Evolutionary conservation across 2,797 vertebrate genomes (phyloP), one percentile per base, ranked within the genome.

Genomic region (Chaenodraco wilsoni): DNA sequence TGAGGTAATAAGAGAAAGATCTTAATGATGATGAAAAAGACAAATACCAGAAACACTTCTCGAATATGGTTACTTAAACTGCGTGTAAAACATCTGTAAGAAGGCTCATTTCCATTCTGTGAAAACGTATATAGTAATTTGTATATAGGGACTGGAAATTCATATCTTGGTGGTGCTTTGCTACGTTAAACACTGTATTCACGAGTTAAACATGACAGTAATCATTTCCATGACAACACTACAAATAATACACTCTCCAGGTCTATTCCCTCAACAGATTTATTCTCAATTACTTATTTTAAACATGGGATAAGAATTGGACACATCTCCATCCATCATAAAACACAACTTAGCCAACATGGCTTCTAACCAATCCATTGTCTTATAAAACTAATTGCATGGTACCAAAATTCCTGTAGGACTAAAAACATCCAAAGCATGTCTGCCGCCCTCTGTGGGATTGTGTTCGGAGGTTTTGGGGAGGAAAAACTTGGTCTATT

Each of bases 1-100:
- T 92, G 88, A 93, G 80, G 86, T 89, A 88, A 92, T 84, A 72
- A 63, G 55, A 54, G 74, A 90, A 87, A 62, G 83, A 89, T 88
- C 79, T 65, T 83, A 78, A 87, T 77, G 69, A 87, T 76, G 78
- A 84, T 78, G 58, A 88, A 88, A 82, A 66, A 54, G 57, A 81
- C 5, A 21, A 82, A 84, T 81, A 85, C 65, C 78, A 84, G 66
- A 40, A 72, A 60, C 63, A 21, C 37, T 60, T 57, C 60, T 79
- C 1, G 9, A 84, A 72, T 66, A 79, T 23, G n/a, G 65, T 52
- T 77, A 14, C 55, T 56, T 64, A 55, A 58, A 41, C 2, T 63
- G 56, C 66, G 80, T 59, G 33, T 76, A 49, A 84, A 61, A 57
- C 21, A 61, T 13, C 33, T 67, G 50, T 51, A 31, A 65, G 48